Conservation (phyloP, 2,888 invertebrate species). For the Balanococcus diminutus region DNA sequence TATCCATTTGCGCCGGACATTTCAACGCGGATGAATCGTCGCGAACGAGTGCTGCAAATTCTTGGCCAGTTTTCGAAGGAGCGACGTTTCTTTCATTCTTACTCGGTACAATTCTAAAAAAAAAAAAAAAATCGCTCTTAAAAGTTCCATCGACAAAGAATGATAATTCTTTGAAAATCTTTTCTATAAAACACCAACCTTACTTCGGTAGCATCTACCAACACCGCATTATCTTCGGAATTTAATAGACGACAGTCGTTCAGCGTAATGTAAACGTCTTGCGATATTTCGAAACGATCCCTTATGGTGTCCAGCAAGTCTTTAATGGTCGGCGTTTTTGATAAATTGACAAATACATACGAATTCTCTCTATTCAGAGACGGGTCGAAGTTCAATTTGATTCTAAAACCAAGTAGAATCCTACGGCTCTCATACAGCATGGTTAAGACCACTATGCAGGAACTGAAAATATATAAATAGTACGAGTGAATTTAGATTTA, state of each 20-base stretch:
- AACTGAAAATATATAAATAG: too few relatives aligned
- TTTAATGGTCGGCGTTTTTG: background rate
- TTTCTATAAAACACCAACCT: background rate
- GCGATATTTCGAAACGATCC: background rate
- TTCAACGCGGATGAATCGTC: background rate
- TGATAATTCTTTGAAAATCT: background rate
- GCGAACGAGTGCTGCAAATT: background rate
- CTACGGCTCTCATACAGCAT: conserved; percentile 31
- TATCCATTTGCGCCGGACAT: background rate
- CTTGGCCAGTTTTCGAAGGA: background rate
- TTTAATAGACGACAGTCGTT: background rate
- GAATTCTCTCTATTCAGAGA: background rate
- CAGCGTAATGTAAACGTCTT: background rate
- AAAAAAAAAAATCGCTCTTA: background rate
- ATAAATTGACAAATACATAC: conserved; percentile 36
- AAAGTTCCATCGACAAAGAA: too few relatives aligned
- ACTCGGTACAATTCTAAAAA: background rate
- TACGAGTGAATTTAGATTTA: too few relatives aligned
- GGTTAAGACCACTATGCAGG: too few relatives aligned
- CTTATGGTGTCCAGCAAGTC: background rate
- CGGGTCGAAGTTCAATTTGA: conserved; percentile 33
- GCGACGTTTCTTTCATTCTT: background rate
- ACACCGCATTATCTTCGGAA: conserved; percentile 26
- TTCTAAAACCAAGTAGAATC: conserved; percentile 37
- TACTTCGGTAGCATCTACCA: background rate